Evolutionary conservation across 2,797 vertebrate genomes (phyloP), one percentile per base, ranked within the genome.

Genomic region (Cirrhinus mrigala): DNA sequence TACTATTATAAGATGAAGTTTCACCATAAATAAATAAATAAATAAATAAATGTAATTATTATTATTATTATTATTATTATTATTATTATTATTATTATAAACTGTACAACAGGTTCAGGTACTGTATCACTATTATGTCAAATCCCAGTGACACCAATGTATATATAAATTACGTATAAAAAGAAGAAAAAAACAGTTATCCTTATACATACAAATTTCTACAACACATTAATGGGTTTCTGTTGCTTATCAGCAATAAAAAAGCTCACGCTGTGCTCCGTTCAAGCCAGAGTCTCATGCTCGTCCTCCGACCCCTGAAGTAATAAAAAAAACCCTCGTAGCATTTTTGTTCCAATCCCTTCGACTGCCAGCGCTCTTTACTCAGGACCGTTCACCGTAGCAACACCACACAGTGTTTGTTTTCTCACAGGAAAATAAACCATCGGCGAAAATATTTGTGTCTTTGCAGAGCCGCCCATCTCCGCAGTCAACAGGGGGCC

Each of bases 401-500:
- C 90, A 91, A 91, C 91, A 88, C 81, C 56, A 62, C 68, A 50
- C 81, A 74, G 58, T 89, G 90, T 89, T 90, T 89, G 87, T 90
- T 89, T 91, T 91, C 90, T 91, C 91, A 90, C 89, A 91, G 88
- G 88, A 90, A 91, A 91, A 91, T 86, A 89, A 90, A 88, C 85
- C 79, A 54, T 74, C 12, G 73, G 84, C 86, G 86, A 89, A 89
- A 92, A 90, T 90, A 89, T 89, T 90, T 92, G 86, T 81, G 80
- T 81, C 83, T 87, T 86, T 87, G 56, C 89, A 89, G 84, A 89
- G 88, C 81, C 78, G 76, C 69, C 83, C 89, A 80, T 90, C 79
- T 78, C 78, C 14, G 37, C 77, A 82, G 86, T 86, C 87, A 89
- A 87, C 84, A 85, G 87, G 86, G 89, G 89, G 84, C 75, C 80